A percentile compares a stretch with the other conserved stretches of the same genome.
Conservation (phyloP, 2,113 vertebrate species). For the Odocoileus virginianus region DNA sequence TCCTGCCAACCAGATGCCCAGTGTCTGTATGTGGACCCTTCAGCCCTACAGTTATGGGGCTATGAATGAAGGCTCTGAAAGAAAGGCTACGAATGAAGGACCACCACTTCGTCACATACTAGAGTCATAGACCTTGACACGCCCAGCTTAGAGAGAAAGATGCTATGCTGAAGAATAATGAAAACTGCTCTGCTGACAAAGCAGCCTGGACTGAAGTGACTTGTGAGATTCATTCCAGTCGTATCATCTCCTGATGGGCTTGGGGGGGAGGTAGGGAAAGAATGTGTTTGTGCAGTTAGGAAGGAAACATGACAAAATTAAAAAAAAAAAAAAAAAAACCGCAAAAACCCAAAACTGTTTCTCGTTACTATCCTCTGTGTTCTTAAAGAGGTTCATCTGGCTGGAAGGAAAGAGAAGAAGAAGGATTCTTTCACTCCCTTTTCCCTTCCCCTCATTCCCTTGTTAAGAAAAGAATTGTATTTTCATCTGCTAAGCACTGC, state of each 20-base stretch:
- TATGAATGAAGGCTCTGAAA: too few species aligned
- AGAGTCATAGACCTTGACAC: not conserved
- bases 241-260: not conserved
- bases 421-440: not conserved
- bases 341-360: not conserved
- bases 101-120: not conserved
- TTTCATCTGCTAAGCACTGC: not conserved
- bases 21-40: accelerated
- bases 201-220: not conserved
- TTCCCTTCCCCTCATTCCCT: not conserved
- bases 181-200: not conserved
- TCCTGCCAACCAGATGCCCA: not conserved
- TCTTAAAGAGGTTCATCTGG: slow-evolving; percentile 63
- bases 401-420: not conserved
- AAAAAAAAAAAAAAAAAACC: not conserved
- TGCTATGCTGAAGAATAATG: not conserved
- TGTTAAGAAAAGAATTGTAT: slow-evolving; percentile 33
- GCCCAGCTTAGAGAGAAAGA: not conserved
- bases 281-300: not conserved
- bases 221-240: not conserved
- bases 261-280: not conserved
- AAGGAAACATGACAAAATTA: not conserved
- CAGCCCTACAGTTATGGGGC: not conserved
- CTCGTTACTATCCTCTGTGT: slow-evolving; percentile 46
- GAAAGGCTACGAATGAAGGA: not conserved